Evolutionary conservation across 2,113 vertebrate species (phyloP).

Genomic region (Acrocephalus arundinaceus): DNA sequence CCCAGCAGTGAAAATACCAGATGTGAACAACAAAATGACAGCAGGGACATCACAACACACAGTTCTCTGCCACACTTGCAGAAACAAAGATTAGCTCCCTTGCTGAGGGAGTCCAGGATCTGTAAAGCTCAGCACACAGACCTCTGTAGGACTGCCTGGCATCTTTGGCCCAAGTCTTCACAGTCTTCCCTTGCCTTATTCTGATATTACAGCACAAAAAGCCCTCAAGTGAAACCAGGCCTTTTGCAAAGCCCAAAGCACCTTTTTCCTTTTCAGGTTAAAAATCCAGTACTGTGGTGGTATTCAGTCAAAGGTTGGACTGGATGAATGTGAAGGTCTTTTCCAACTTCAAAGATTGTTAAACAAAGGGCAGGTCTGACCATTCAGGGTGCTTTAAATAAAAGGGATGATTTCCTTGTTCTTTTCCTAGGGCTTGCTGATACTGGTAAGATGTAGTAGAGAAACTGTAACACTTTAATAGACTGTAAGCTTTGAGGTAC

Average conservation of each 20-base stretch:
- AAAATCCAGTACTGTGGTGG: neutral
- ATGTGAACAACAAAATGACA: neutral
- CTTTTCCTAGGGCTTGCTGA: neutral
- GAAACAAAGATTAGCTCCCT: neutral
- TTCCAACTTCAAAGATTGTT: neutral
- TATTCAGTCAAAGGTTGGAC: neutral
- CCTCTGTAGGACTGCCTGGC: rapidly evolving
- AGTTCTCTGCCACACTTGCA: neutral
- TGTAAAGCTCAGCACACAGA: neutral
- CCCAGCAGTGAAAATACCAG: neutral
- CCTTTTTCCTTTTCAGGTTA: neutral
- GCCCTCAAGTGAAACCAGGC: neutral
- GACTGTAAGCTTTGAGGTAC: rapidly evolving
- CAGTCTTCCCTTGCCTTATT: neutral
- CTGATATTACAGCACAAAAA: neutral
- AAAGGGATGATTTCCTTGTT: rapidly evolving
- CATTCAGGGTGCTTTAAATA: neutral
- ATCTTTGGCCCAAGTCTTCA: neutral
- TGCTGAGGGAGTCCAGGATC: neutral
- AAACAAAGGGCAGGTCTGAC: neutral
- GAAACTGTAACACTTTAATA: rapidly evolving
- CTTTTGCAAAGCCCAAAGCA: neutral
- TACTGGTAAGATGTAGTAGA: rapidly evolving
- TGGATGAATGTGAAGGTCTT: neutral
- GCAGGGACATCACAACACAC: neutral